Percentiles rank a stretch among this genome's conserved stretches.
Evolutionary conservation across 1,140 invertebrate species (phyloP).

Genomic region (Zaprionus capensis): DNA sequence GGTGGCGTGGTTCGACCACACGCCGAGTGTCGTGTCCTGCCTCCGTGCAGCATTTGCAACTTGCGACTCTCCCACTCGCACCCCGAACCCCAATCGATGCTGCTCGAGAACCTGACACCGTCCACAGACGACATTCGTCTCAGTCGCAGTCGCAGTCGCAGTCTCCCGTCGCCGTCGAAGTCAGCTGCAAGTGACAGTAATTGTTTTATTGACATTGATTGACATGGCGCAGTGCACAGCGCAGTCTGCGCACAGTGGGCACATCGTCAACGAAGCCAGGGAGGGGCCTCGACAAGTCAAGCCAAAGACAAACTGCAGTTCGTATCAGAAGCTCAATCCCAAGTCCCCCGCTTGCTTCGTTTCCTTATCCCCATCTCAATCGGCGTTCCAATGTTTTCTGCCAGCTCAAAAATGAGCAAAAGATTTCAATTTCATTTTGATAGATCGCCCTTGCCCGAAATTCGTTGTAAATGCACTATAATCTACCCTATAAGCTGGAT

Average conservation of each 20-base stretch:
- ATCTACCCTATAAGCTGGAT: slow-evolving; percentile 16
- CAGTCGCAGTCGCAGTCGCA: slow-evolving; percentile 19
- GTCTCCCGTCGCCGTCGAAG: slow-evolving; percentile 6
- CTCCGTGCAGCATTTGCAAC: slow-evolving; percentile 3
- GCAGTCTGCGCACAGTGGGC: background rate
- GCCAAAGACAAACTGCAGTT: slow-evolving; percentile 80
- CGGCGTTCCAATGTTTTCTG: slow-evolving; percentile 28
- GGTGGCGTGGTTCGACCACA: background rate
- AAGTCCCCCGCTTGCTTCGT: slow-evolving; percentile 19
- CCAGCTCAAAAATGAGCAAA: slow-evolving; percentile 79
- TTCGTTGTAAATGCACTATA: background rate
- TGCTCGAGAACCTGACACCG: slow-evolving; percentile 68
- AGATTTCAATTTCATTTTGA: slow-evolving; percentile 83
- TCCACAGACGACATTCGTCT: slow-evolving; percentile 51
- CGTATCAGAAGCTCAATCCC: slow-evolving; percentile 37
- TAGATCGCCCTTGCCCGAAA: slow-evolving; percentile 55
- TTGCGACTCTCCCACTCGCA: slow-evolving; percentile 30
- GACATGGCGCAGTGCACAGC: slow-evolving; percentile 58
- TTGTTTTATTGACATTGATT: slow-evolving; percentile 84
- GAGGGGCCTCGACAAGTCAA: slow-evolving; percentile 57
- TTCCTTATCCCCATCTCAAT: slow-evolving; percentile 52
- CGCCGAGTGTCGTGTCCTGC: background rate
- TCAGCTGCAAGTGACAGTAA: slow-evolving; percentile 83
- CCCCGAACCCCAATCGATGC: background rate
- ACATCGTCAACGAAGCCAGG: background rate